These are phyloP conservation scores for Brachionus angularis DNA, from an alignment of 1,140 invertebrate genomes.

Conservation along the genomic window DNA sequence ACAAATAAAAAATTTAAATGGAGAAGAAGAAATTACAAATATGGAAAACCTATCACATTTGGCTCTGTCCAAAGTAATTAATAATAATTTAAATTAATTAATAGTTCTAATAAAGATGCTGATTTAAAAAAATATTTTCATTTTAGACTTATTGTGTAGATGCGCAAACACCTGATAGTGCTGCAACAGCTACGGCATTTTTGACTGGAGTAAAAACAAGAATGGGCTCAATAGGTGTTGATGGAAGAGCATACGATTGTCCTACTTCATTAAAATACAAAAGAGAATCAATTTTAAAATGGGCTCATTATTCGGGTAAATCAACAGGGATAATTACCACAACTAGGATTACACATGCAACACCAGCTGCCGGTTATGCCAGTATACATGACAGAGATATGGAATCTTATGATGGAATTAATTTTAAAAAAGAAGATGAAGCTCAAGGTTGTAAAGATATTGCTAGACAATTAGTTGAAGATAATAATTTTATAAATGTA, in stretches of 20 bases:
- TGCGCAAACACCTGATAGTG: slow-evolving; percentile 81
- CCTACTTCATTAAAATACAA: neutral
- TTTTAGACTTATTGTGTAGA: slow-evolving; percentile 86
- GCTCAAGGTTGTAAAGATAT: slow-evolving; percentile 58
- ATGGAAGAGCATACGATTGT: slow-evolving; percentile 56
- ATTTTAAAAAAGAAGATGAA: slow-evolving; percentile 1
- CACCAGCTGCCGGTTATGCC: slow-evolving; percentile 75
- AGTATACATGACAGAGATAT: slow-evolving; percentile 58
- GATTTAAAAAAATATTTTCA: slow-evolving; percentile 61
- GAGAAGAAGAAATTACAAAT: slow-evolving; percentile 63
- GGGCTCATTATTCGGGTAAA: slow-evolving; percentile 57
- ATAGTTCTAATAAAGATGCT: slow-evolving; percentile 68
- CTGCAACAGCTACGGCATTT: slow-evolving; percentile 78
- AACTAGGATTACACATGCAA: slow-evolving; percentile 80
- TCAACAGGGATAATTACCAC: slow-evolving; percentile 79
- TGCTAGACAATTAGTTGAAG: slow-evolving; percentile 51
- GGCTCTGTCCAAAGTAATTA: slow-evolving; percentile 45
- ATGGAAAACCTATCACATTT: slow-evolving; percentile 44
- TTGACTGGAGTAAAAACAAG: slow-evolving; percentile 80
- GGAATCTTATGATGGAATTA: slow-evolving; percentile 50
- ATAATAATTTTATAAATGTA: slow-evolving; percentile 45
- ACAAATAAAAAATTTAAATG: slow-evolving; percentile 61
- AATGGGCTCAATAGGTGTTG: slow-evolving; percentile 71
- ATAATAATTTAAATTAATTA: neutral
- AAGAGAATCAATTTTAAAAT: slow-evolving; percentile 16